phyloP scores from a whole-genome alignment of 2,888 invertebrate genomes.

The Eupelmus urozonus region DNA sequence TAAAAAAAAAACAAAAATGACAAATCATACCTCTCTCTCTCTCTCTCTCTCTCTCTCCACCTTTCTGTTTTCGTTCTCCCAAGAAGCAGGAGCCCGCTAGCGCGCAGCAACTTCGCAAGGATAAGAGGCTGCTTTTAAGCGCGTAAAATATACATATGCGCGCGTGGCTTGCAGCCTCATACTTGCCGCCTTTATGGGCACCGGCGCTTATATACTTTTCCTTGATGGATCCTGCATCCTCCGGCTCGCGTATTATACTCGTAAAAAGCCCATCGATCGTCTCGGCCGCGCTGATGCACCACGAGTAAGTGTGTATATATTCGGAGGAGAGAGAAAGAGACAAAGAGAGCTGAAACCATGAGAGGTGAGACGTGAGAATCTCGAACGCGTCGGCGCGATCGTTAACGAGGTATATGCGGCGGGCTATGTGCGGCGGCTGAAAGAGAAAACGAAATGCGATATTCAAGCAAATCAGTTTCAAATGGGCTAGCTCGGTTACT shows the following conservation, averaged over 20 bases:
- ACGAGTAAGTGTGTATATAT: too few species aligned
- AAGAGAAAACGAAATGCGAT: too few species aligned
- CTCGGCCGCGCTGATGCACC: not conserved
- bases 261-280: constrained; percentile 46
- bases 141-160: constrained; percentile 70
- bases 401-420: too few species aligned
- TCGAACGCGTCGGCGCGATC: too few species aligned
- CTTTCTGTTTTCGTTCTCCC: constrained; percentile 9
- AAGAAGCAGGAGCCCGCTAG: not conserved
- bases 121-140: constrained; percentile 73
- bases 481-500: too few species aligned
- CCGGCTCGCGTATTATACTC: constrained; percentile 36
- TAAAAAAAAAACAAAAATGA: too few species aligned
- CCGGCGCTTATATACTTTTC: constrained; percentile 36
- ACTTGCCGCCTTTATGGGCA: constrained; percentile 26
- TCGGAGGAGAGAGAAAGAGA: not conserved
- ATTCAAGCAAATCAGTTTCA: too few species aligned
- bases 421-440: too few species aligned
- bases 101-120: constrained; percentile 30
- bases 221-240: constrained; percentile 44
- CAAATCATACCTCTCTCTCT: too few species aligned
- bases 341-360: too few species aligned
- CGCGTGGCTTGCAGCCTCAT: not conserved
- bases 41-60: too few species aligned
- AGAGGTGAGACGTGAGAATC: too few species aligned